These are phyloP conservation scores for Aphaenogaster rudis DNA, from an alignment of 1,140 invertebrate genomes.

Conservation along the genomic window DNA sequence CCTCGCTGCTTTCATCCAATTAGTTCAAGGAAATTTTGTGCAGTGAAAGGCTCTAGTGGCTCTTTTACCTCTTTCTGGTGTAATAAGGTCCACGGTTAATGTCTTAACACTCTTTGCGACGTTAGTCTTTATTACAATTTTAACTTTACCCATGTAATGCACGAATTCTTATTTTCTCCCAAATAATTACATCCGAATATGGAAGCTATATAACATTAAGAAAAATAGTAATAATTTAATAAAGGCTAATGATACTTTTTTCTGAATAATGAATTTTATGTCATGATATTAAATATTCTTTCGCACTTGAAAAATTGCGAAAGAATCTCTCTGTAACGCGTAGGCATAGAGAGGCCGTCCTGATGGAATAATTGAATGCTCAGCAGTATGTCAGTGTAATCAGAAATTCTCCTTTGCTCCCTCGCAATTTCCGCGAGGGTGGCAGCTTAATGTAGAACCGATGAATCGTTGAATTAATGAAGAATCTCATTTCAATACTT, in stretches of 20 bases:
- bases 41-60: background rate
- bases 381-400: slow-evolving; percentile 44
- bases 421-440: background rate
- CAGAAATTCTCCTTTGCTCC: slow-evolving; percentile 34
- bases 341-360: background rate
- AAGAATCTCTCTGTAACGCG: background rate
- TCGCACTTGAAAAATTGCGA: background rate
- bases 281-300: background rate
- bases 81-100: slow-evolving; percentile 16
- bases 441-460: slow-evolving; percentile 39
- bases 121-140: background rate
- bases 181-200: background rate
- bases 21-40: slow-evolving; percentile 48
- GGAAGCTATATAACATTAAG: background rate
- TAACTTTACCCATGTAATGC: background rate
- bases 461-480: slow-evolving; percentile 49
- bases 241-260: background rate
- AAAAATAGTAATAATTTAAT: slow-evolving; percentile 6
- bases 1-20: slow-evolving; percentile 39
- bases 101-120: background rate
- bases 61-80: background rate
- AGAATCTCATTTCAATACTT: slow-evolving; percentile 55
- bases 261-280: slow-evolving; percentile 4
- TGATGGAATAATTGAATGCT: slow-evolving; percentile 62
- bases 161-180: background rate